Conservation (phyloP, 2,888 invertebrate species). For the Anodontia alba region DNA sequence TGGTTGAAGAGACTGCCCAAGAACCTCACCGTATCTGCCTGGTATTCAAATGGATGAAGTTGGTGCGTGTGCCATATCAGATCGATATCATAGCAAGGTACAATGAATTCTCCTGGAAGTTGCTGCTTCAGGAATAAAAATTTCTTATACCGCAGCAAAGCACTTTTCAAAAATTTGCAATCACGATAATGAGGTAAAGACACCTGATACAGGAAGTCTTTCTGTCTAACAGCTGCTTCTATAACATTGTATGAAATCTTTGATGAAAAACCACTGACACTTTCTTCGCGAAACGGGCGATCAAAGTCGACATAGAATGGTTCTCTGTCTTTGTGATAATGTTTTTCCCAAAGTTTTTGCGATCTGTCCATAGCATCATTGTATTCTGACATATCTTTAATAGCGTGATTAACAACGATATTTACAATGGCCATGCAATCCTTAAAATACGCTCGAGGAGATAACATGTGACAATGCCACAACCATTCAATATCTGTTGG, state of each 20-base stretch:
- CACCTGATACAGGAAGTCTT: slow-evolving; percentile 85
- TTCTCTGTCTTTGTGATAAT: slow-evolving; percentile 57
- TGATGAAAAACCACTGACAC: slow-evolving; percentile 30
- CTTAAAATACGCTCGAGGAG: slow-evolving; percentile 77
- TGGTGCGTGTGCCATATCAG: slow-evolving; percentile 86
- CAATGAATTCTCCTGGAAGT: slow-evolving; percentile 84
- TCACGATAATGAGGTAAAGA: slow-evolving; percentile 86
- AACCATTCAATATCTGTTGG: slow-evolving; percentile 86
- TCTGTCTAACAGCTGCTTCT: slow-evolving; percentile 84
- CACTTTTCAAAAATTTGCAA: slow-evolving; percentile 82
- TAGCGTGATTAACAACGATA: slow-evolving; percentile 83
- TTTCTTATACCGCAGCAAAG: slow-evolving; percentile 83
- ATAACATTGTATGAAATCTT: slow-evolving; percentile 83
- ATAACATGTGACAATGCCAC: slow-evolving; percentile 85
- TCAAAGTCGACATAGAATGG: slow-evolving; percentile 67
- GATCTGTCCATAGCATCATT: slow-evolving; percentile 63
- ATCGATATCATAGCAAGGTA: slow-evolving; percentile 86
- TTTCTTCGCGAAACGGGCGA: slow-evolving; percentile 28
- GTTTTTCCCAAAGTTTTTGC: slow-evolving; percentile 67
- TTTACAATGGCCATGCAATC: slow-evolving; percentile 77
- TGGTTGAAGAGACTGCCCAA: slow-evolving; percentile 84
- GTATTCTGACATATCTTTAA: slow-evolving; percentile 72
- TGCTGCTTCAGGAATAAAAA: slow-evolving; percentile 84
- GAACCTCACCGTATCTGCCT: slow-evolving; percentile 74
- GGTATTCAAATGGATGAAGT: slow-evolving; percentile 81